Evolutionary conservation across 2,888 invertebrate species (phyloP).

Genomic region (Acleris laterana): DNA sequence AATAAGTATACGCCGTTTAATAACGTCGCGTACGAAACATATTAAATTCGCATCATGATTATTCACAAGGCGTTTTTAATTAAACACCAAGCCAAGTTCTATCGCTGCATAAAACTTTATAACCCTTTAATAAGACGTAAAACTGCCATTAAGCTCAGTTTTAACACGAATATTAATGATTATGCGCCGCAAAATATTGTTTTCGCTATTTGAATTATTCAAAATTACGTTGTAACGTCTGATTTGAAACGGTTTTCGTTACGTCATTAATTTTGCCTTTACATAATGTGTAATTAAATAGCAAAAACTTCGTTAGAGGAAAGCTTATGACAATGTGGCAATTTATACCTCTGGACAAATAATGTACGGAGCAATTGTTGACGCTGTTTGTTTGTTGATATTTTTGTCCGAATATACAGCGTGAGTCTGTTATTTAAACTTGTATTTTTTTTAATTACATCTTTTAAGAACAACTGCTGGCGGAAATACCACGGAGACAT

Average conservation of each 20-base stretch:
- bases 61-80: conserved; percentile 82
- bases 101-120: conserved; percentile 78
- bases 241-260: conserved; percentile 6
- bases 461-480: too few species aligned
- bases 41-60: conserved; percentile 71
- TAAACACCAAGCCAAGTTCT: conserved; percentile 71
- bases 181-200: conserved; percentile 67
- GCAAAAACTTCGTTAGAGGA: too few species aligned
- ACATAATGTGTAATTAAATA: too few species aligned
- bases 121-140: conserved; percentile 83
- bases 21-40: conserved; percentile 51
- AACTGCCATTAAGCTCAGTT: conserved; percentile 71
- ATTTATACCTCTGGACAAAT: too few species aligned
- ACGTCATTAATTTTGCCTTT: neutral
- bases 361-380: too few species aligned
- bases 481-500: too few species aligned
- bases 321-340: too few species aligned
- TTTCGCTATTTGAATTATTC: conserved; percentile 30
- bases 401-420: too few species aligned
- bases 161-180: conserved; percentile 78
- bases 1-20: conserved; percentile 49
- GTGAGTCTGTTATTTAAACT: too few species aligned
- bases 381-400: too few species aligned
- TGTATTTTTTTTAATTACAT: too few species aligned
- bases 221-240: conserved; percentile 19